A percentile compares a stretch with the other conserved stretches of the same genome.
phyloP scores from a whole-genome alignment of 2,113 vertebrate genomes.

The Corythornis vintsioides region DNA sequence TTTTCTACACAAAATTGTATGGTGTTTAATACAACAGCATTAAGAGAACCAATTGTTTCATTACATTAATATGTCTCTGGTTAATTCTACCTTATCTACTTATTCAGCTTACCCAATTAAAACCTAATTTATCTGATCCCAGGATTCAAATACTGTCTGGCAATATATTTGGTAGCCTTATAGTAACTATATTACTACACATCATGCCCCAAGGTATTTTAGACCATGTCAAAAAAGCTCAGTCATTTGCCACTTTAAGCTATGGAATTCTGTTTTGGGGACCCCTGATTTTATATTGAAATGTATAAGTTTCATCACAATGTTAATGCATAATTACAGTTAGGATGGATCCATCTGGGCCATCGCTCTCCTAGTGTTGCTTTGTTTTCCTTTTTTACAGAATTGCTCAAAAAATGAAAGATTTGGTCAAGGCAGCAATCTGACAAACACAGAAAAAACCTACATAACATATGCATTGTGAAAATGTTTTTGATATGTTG shows the following conservation, averaged over 20 bases:
- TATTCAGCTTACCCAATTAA: conserved; percentile 85
- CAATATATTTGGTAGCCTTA: conserved; percentile 62
- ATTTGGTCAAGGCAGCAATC: background rate
- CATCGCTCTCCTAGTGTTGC: background rate
- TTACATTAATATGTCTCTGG: conserved; percentile 78
- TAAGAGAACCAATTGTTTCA: conserved; percentile 75
- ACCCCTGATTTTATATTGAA: background rate
- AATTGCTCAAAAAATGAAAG: background rate
- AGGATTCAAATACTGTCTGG: conserved; percentile 72
- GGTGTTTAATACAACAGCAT: conserved; percentile 65
- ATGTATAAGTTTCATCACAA: conserved; percentile 1
- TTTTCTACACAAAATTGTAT: conserved; percentile 24
- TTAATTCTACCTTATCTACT: conserved; percentile 83
- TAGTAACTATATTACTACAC: conserved; percentile 64
- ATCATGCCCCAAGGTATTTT: conserved; percentile 58
- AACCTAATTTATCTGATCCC: conserved; percentile 83
- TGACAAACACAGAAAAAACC: background rate
- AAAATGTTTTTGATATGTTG: background rate
- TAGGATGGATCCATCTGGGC: background rate
- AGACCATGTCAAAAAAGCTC: conserved; percentile 33
- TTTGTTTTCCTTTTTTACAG: background rate
- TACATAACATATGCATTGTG: background rate
- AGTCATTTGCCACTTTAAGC: conserved; percentile 36
- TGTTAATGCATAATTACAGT: background rate
- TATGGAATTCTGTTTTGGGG: background rate